Percentiles rank a stretch among this genome's conserved stretches.
These are phyloP conservation scores for Nerophis lumbriciformis DNA, from an alignment of 2,113 vertebrate genomes.

Conservation along the genomic window DNA sequence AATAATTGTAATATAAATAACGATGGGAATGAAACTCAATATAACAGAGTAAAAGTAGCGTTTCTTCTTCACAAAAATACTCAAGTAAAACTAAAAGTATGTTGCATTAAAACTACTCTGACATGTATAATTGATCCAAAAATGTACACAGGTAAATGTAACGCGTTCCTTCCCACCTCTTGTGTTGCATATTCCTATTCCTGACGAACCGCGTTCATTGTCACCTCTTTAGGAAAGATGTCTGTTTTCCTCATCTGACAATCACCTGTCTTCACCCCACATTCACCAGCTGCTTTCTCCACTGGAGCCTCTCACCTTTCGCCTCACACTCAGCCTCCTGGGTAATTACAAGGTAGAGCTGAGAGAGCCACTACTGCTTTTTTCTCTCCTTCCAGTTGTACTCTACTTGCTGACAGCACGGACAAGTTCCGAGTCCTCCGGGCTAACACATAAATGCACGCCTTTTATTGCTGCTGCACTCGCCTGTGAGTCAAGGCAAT, in stretches of 20 bases:
- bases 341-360: conserved; percentile 27
- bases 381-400: conserved; percentile 1
- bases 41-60: no score
- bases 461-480: conserved; percentile 5
- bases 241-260: conserved; percentile 20
- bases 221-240: conserved; percentile 3
- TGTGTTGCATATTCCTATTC: conserved; percentile 9
- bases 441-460: conserved; percentile 2
- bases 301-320: background rate
- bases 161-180: background rate
- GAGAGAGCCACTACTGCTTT: conserved; percentile 16
- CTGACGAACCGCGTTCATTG: conserved; percentile 14
- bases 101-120: no score
- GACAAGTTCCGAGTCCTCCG: background rate
- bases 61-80: no score
- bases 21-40: no score
- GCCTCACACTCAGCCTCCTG: conserved; percentile 10
- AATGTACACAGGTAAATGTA: background rate
- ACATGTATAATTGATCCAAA: background rate
- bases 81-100: no score
- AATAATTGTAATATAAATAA: no score
- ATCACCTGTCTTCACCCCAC: conserved; percentile 11
- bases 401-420: conserved; percentile 21
- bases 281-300: conserved; percentile 15
- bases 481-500: conserved; percentile 20